These are phyloP conservation scores for Dufourea novaeangliae DNA, from an alignment of 1,140 invertebrate genomes.

Conservation along the genomic window DNA sequence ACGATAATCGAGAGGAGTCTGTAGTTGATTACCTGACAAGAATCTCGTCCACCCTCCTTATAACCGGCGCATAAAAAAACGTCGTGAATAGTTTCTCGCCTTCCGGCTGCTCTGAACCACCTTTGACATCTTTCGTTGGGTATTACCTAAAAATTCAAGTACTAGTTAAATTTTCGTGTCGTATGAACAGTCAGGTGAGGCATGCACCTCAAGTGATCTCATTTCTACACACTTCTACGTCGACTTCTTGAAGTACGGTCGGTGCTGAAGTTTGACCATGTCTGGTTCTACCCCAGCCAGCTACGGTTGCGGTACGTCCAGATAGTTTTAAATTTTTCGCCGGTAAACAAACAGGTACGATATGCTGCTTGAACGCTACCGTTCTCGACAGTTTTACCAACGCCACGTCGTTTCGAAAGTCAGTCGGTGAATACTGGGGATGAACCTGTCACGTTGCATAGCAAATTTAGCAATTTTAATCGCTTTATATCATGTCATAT, in stretches of 20 bases:
- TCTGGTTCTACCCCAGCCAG: conserved; percentile 93
- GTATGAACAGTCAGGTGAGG: too few relatives aligned
- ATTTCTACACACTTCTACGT: conserved; percentile 73
- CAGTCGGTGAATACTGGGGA: conserved; percentile 92
- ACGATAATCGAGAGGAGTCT: too few relatives aligned
- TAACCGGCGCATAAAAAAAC: conserved; percentile 97
- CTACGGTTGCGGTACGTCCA: conserved; percentile 92
- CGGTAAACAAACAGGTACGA: conserved; percentile 92
- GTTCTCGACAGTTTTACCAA: conserved; percentile 90
- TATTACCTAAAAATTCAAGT: conserved; percentile 87
- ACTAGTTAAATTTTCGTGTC: background rate
- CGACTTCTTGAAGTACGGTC: conserved; percentile 85
- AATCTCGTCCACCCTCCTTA: conserved; percentile 89
- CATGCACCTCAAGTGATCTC: too few relatives aligned
- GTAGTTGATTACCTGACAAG: conserved; percentile 85
- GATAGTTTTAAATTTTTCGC: conserved; percentile 88
- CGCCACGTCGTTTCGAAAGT: conserved; percentile 95
- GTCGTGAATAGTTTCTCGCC: conserved; percentile 94
- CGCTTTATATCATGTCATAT: too few relatives aligned
- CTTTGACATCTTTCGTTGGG: conserved; percentile 94
- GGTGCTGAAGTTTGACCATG: conserved; percentile 92
- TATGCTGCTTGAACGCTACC: conserved; percentile 93
- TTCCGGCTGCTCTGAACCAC: conserved; percentile 94
- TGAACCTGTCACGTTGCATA: conserved; percentile 83
- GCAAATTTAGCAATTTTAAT: too few relatives aligned